Evolutionary conservation across 2,113 vertebrate genomes (phyloP).

Genomic region (Pangasianodon hypophthalmus): DNA sequence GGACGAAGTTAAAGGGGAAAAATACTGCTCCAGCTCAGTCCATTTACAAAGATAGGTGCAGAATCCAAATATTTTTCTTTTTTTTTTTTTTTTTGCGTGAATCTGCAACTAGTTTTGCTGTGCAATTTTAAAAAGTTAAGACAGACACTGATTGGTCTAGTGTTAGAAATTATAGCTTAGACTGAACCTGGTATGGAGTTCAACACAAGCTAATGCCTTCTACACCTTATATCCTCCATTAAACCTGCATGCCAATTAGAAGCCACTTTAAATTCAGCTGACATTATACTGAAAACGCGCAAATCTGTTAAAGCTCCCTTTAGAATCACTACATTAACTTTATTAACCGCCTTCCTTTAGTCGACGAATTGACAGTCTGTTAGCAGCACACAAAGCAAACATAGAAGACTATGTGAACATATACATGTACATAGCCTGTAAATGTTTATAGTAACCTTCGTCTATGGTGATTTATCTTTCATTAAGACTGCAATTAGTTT

Average conservation of each 20-base stretch:
- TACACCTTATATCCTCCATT: neutral
- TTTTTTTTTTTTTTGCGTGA: neutral
- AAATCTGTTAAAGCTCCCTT: neutral
- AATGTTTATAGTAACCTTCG: neutral
- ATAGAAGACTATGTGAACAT: neutral
- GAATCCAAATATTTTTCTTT: neutral
- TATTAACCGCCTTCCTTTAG: neutral
- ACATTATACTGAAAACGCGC: neutral
- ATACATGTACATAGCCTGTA: neutral
- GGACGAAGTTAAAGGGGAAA: neutral
- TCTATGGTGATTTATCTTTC: neutral
- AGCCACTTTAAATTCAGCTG: neutral
- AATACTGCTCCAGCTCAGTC: neutral
- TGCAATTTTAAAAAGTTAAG: neutral
- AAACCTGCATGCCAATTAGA: neutral
- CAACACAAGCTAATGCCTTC: neutral
- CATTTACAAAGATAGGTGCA: neutral
- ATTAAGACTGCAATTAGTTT: neutral
- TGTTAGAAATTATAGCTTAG: neutral
- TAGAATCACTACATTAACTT: neutral
- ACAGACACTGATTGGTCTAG: neutral
- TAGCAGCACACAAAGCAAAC: conserved; percentile 10
- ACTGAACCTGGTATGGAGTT: neutral
- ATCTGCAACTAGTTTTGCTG: neutral
- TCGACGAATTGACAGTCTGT: neutral